A percentile compares a stretch with the other conserved stretches of the same genome.
phyloP scores from a whole-genome alignment of 2,797 vertebrate species.

The Pangasius sanitwongsei region DNA sequence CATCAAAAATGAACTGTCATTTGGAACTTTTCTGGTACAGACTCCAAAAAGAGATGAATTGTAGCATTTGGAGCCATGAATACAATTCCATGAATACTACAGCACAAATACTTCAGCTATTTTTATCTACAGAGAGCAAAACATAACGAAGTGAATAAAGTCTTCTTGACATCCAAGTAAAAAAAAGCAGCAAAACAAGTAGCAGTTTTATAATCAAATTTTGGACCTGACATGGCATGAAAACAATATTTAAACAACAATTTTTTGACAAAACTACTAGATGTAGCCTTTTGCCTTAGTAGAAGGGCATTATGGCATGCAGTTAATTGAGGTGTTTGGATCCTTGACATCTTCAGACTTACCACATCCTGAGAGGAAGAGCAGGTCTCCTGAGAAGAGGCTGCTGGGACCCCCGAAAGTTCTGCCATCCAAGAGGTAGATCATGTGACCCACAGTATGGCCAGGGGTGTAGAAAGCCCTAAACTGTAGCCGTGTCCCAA shows the following conservation, averaged over 20 bases:
- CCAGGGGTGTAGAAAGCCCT: constrained; percentile 90
- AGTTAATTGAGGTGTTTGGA: not conserved
- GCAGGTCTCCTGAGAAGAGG: constrained; percentile 95
- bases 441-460: constrained; percentile 95
- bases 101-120: not conserved
- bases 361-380: constrained; percentile 97
- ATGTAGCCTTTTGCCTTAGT: not conserved
- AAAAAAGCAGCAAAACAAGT: not conserved
- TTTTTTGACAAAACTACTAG: not conserved
- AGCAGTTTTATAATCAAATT: not conserved
- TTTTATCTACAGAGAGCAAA: not conserved
- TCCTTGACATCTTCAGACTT: constrained; percentile 57
- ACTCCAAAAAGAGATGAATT: not conserved
- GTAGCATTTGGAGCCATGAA: not conserved
- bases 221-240: not conserved
- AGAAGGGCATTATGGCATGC: not conserved
- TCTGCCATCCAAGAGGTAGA: constrained; percentile 88
- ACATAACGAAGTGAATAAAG: not conserved
- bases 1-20: not conserved
- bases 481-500: constrained; percentile 85
- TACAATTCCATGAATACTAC: not conserved
- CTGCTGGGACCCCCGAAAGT: constrained; percentile 81
- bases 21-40: not conserved
- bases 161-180: not conserved
- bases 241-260: not conserved